Evolutionary conservation across 2,113 vertebrate species (phyloP).

Genomic region (Stercorarius parasiticus): DNA sequence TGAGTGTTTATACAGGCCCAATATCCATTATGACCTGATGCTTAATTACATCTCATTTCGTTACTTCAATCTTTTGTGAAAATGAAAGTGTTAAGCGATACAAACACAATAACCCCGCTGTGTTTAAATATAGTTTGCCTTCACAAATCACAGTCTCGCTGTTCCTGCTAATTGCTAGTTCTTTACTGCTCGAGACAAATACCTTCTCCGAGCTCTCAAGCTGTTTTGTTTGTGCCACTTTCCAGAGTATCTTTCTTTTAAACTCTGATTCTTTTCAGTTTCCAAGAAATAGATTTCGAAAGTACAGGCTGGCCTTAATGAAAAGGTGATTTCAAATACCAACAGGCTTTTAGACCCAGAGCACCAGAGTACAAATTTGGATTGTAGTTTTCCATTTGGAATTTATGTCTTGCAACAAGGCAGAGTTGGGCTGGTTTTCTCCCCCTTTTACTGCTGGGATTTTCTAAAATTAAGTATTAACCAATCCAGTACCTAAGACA

Average conservation of each 20-base stretch:
- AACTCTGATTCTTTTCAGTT: background rate
- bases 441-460: background rate
- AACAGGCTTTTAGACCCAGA: background rate
- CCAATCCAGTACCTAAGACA: background rate
- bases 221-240: background rate
- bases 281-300: background rate
- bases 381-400: background rate
- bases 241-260: background rate
- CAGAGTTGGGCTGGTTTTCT: background rate
- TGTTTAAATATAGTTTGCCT: conserved; percentile 33
- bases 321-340: background rate
- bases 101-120: background rate
- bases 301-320: background rate
- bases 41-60: background rate
- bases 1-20: background rate
- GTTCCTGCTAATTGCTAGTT: background rate
- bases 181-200: background rate
- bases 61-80: background rate
- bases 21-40: background rate
- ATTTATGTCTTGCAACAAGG: background rate
- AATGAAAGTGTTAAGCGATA: background rate
- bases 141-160: background rate
- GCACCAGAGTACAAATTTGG: background rate
- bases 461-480: background rate
- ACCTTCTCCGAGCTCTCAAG: background rate